Conservation (phyloP, 2,888 invertebrate species). For the Cataglyphis altisquamis region DNA sequence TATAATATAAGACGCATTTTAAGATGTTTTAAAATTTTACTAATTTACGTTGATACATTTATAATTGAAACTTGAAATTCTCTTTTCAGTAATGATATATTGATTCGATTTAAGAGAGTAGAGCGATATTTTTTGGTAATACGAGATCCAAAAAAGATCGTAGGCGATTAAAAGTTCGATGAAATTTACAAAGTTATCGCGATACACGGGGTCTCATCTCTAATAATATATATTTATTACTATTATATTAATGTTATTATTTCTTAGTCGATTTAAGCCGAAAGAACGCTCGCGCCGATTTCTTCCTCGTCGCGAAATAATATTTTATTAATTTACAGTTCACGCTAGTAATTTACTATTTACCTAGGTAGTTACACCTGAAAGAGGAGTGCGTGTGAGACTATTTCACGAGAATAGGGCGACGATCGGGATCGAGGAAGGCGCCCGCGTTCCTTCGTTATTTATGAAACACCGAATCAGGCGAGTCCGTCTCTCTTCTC, state of each 20-base stretch:
- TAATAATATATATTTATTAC: constrained; percentile 38
- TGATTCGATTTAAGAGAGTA: constrained; percentile 4
- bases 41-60: not conserved
- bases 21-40: not conserved
- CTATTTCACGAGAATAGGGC: not conserved
- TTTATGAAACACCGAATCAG: constrained; percentile 28
- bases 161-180: not conserved
- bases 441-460: constrained; percentile 31
- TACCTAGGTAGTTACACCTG: not conserved
- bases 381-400: not conserved
- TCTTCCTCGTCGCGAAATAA: not conserved
- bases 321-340: not conserved
- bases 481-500: constrained; percentile 6
- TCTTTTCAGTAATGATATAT: not conserved
- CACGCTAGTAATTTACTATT: not conserved
- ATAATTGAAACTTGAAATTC: too few species aligned
- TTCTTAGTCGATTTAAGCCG: constrained; percentile 21
- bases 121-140: not conserved
- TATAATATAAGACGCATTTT: not conserved
- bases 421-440: not conserved
- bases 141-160: not conserved
- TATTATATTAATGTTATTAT: constrained; percentile 19
- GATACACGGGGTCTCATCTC: not conserved
- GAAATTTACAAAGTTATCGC: not conserved
- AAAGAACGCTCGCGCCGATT: constrained; percentile 29